Base-by-base conservation (phyloP, 2,797 vertebrate genomes). In the Coregonus sp. region DNA sequence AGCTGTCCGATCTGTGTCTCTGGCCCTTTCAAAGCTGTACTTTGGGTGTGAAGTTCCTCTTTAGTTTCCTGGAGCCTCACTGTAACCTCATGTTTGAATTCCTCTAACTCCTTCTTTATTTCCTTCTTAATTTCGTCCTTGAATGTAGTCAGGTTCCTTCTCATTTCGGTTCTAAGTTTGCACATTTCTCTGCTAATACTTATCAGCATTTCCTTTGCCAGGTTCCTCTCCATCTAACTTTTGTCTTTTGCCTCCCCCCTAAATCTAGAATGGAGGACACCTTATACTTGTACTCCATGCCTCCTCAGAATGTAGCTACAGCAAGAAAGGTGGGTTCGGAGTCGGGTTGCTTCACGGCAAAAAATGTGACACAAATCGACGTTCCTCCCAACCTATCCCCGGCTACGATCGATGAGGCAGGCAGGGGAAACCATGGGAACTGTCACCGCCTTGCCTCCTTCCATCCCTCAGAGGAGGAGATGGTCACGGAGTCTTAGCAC, bases 341-440 rank as follows among this genome's bases (percentile, higher is more conserved):
- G 59, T 63, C 18, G 25, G 25, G 25, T 25, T 3, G 59, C 59
- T 63, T 63, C 20, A 63, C 59, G 20, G 59, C 20, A 63, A 63
- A 4, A 25, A 63, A 63, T 9, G 20, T 63, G 29, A 47, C 68
- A 47, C 35, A 9, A n/a, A 70, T 47, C 68, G n/a, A 70, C 68
- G 35, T 35, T n/a, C 67, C 31, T 35, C 31, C 31, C 14, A 29
- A 69, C 33, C 67, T 47, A 15, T 15, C 68, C 68, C 4, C 5
- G 33, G 35, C 68, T 7, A 2, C 68, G 68, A 70, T 70, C 68
- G 16, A 47, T 70, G n/a, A 70, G 16, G 15, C 14, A n/a, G 16
- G 67, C 67, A n/a, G 18, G 35, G 65, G 67, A 70, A 70, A 70
- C 67, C 67, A 70, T 70, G 67, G 37, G 15, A 47, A 70, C 67